Evolutionary conservation across 2,888 invertebrate species (phyloP).

Genomic region (Chorisops tibialis): DNA sequence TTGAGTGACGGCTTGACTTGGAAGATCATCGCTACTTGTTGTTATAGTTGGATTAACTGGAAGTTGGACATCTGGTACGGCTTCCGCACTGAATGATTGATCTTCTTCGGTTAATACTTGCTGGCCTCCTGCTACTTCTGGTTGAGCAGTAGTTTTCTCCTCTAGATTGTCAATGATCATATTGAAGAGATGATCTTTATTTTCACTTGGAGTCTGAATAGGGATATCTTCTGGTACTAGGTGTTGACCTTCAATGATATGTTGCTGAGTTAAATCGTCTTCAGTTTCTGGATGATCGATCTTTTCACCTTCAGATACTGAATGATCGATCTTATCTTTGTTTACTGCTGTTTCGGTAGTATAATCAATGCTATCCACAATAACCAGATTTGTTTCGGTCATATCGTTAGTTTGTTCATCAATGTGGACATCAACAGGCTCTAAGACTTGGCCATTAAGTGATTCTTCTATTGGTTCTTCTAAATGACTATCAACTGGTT

Average conservation of each 20-base stretch:
- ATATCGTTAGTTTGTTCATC: slow-evolving; percentile 10
- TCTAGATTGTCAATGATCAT: slow-evolving; percentile 22
- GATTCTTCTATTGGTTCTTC: slow-evolving; percentile 24
- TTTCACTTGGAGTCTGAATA: not conserved
- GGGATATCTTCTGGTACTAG: not conserved
- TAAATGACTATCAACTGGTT: not conserved
- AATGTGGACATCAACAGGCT: slow-evolving; percentile 2
- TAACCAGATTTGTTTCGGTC: slow-evolving; percentile 2
- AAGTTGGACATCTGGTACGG: not conserved
- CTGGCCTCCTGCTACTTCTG: slow-evolving; percentile 25
- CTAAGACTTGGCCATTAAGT: not conserved
- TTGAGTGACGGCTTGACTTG: not conserved
- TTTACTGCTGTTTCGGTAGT: slow-evolving; percentile 33
- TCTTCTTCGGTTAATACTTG: slow-evolving; percentile 30
- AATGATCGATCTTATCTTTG: slow-evolving; percentile 7
- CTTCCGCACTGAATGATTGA: slow-evolving; percentile 13
- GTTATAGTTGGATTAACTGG: not conserved
- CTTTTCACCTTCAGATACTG: not conserved
- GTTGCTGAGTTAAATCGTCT: not conserved
- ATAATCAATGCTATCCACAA: slow-evolving; percentile 8
- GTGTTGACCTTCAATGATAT: not conserved
- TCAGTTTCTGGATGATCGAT: not conserved
- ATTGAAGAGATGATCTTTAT: slow-evolving; percentile 11
- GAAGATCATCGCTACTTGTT: not conserved
- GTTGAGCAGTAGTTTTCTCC: slow-evolving; percentile 29